phyloP scores from a whole-genome alignment of 1,140 invertebrate genomes.

The Sminthurides bifidus region DNA sequence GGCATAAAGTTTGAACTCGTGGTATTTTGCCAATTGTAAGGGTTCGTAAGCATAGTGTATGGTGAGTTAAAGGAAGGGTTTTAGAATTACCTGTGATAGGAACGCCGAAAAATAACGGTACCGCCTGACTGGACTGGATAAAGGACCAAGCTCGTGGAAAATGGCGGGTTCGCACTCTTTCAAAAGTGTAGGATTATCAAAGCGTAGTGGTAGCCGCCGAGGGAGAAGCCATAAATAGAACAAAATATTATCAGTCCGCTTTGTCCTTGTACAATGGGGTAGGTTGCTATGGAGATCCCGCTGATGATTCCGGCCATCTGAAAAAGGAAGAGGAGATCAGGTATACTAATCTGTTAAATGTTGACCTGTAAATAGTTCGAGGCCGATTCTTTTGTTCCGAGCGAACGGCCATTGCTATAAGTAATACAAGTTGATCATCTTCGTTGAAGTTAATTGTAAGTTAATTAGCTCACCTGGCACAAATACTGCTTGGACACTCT shows the following conservation, averaged over 20 bases:
- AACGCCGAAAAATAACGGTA: slow-evolving; percentile 70
- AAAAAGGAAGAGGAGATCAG: not conserved
- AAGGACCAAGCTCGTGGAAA: slow-evolving; percentile 81
- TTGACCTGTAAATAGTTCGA: no score
- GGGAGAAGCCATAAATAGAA: slow-evolving; percentile 58
- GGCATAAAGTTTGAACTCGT: no score
- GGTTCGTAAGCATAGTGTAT: not conserved
- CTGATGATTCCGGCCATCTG: slow-evolving; percentile 51
- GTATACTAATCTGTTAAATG: not conserved
- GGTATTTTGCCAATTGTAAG: no score
- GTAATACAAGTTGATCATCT: not conserved
- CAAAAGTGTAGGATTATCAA: slow-evolving; percentile 80
- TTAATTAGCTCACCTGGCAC: slow-evolving; percentile 40
- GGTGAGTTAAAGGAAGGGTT: not conserved
- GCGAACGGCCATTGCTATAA: no score
- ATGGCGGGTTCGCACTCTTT: slow-evolving; percentile 67
- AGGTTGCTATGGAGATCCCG: slow-evolving; percentile 60
- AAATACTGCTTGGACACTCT: slow-evolving; percentile 74
- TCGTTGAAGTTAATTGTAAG: not conserved
- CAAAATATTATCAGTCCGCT: slow-evolving; percentile 64
- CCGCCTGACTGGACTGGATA: slow-evolving; percentile 73
- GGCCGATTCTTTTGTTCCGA: no score
- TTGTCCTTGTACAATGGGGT: slow-evolving; percentile 60
- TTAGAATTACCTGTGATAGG: slow-evolving; percentile 56
- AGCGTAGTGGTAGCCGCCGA: slow-evolving; percentile 69